These are phyloP conservation scores for Ooceraea biroi DNA, from an alignment of 1,140 invertebrate genomes.

Conservation along the genomic window DNA sequence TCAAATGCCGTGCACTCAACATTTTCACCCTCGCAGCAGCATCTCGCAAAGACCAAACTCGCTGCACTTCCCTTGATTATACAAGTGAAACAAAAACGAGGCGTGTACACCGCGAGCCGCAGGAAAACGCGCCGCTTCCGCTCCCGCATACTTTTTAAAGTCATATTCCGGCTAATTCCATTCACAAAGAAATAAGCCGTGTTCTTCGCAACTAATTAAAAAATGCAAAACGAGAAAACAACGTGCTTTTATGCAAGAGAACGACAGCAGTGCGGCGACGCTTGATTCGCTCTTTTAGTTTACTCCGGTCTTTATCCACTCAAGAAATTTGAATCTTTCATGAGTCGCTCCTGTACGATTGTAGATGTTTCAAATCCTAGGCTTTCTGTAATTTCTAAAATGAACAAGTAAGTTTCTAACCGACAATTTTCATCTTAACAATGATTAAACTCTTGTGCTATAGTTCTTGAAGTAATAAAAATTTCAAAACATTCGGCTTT, in stretches of 20 bases:
- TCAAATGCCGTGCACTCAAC: constrained; percentile 21
- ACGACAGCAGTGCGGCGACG: background rate
- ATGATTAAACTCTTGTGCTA: no score
- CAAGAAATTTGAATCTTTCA: constrained; percentile 18
- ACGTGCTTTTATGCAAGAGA: background rate
- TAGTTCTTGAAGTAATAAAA: no score
- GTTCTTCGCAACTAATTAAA: constrained; percentile 49
- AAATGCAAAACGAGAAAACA: constrained; percentile 31
- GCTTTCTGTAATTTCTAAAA: background rate
- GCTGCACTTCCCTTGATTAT: constrained; percentile 67
- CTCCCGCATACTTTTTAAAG: constrained; percentile 54
- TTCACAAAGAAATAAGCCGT: background rate
- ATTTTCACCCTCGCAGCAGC: constrained; percentile 6
- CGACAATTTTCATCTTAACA: no score
- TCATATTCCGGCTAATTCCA: constrained; percentile 43
- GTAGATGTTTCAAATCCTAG: background rate
- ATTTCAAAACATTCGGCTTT: no score
- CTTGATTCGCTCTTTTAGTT: background rate
- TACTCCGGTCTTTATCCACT: background rate
- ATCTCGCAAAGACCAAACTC: background rate
- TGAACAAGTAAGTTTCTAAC: background rate
- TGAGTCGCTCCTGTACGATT: background rate
- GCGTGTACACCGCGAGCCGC: background rate
- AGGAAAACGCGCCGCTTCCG: constrained; percentile 20
- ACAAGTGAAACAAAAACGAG: constrained; percentile 59